Evolutionary conservation across 2,113 vertebrate genomes (phyloP).

Genomic region (Megaceryle torquata): DNA sequence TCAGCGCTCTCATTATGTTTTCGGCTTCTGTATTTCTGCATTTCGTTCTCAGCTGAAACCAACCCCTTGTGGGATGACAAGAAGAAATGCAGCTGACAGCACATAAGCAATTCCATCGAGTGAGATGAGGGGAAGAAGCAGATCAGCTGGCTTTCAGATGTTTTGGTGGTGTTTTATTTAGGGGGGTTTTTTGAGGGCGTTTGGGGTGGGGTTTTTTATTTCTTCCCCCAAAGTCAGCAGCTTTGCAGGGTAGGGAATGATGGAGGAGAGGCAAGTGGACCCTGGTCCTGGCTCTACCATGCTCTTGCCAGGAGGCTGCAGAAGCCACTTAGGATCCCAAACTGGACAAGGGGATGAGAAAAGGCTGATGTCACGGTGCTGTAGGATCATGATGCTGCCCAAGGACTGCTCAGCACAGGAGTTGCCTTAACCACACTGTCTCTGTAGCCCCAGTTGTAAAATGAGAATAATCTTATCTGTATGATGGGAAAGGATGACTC

Average conservation of each 20-base stretch:
- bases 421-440: background rate
- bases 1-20: slow-evolving; percentile 41
- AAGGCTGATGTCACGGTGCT: background rate
- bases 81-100: background rate
- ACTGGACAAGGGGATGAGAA: background rate
- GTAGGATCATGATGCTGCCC: background rate
- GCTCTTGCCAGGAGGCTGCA: background rate
- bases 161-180: background rate
- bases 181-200: background rate
- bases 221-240: background rate
- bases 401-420: background rate
- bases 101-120: background rate
- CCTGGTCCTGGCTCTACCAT: background rate
- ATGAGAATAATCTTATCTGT: background rate
- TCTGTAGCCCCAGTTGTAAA: background rate
- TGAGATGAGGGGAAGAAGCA: background rate
- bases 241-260: background rate
- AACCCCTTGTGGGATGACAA: background rate
- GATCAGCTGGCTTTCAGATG: background rate
- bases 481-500: background rate
- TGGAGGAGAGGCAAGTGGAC: background rate
- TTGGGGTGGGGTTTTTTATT: background rate
- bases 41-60: background rate
- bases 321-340: background rate
- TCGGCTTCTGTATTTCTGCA: background rate